Evolutionary conservation across 2,888 invertebrate species (phyloP), one percentile per base, ranked within the genome.

Genomic region (Drosophila emarginata): DNA sequence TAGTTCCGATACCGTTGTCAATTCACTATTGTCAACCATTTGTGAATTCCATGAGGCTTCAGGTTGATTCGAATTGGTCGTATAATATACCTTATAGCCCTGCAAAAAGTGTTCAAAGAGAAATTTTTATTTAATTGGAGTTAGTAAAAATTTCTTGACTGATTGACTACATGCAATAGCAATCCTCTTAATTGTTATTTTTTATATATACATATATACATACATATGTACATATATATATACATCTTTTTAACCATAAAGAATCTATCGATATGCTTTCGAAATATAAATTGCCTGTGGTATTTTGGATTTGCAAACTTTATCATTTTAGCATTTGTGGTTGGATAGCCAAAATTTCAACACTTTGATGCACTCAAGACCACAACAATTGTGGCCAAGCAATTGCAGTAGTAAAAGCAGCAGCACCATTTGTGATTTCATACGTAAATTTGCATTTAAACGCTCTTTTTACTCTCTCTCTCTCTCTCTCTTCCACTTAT

Each of bases 81-180:
- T 98, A 93, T 98, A 99, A 93, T 97, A 98, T 74, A 99, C 97
- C 93, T 98, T 98, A 93, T 99, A 99, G 79, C 97, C 98, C 98
- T 98, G 93, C 18, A 6, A 7, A 14, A 7, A n/a, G n/a, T 9
- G 23, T 3, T 6, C 15, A 36, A 2, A 6, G 0, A 32, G 3
- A 11, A 60, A 26, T 37, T 4, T 28, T 4, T 28, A 26, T 36
- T 23, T 32, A 26, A 5, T 15, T 21, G 4, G 26, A 26, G 26
- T n/a, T 36, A 5, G 12, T 9, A 21, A 4, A 18, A 12, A 45
- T 21, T 45, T n/a, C n/a, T 45, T 15, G 15, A 4, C 40, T 45
- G 11, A 0, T 18, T 18, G 40, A 18, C 2, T 11, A 14, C 5
- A 14, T 6, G 39, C 6, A 39, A 39, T 14, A 4, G 39, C 39